phyloP scores from a whole-genome alignment of 2,888 invertebrate genomes.

The Acrocyrtus sp. region DNA sequence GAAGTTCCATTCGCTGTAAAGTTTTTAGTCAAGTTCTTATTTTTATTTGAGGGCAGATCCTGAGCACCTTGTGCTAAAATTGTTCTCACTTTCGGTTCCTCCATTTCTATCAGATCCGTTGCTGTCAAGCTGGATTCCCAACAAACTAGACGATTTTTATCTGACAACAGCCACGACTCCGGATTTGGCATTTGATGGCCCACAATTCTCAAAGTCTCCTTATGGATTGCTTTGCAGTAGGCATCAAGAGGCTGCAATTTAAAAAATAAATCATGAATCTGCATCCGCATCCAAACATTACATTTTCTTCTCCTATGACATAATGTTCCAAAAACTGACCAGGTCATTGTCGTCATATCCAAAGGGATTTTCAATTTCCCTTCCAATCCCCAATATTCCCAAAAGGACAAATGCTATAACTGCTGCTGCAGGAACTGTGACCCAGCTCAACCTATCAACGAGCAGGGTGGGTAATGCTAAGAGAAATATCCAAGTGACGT shows the following conservation, averaged over 20 bases:
- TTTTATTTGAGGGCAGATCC: no score
- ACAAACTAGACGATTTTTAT: slow-evolving; percentile 22
- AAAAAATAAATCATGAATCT: no score
- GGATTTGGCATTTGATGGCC: slow-evolving; percentile 29
- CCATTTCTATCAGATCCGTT: slow-evolving; percentile 3
- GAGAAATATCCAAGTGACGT: slow-evolving; percentile 44
- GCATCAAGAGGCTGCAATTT: slow-evolving; percentile 44
- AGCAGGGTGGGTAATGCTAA: slow-evolving; percentile 33
- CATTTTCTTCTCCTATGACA: no score
- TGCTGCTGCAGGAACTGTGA: slow-evolving; percentile 40
- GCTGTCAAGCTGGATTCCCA: slow-evolving; percentile 10
- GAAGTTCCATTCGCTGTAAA: no score
- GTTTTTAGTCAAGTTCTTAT: no score
- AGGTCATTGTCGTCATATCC: slow-evolving; percentile 58
- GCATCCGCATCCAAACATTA: background rate
- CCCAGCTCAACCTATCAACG: slow-evolving; percentile 34
- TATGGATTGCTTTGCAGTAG: slow-evolving; percentile 47
- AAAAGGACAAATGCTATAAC: slow-evolving; percentile 51
- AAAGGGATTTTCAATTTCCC: slow-evolving; percentile 60
- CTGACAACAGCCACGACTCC: slow-evolving; percentile 37
- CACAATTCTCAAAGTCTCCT: slow-evolving; percentile 39
- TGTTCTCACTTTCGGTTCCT: no score
- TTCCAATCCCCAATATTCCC: slow-evolving; percentile 53
- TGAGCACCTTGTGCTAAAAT: no score
- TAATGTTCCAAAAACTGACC: slow-evolving; percentile 8